Evolutionary conservation across 2,113 vertebrate genomes (phyloP).

Genomic region (Alosa alosa): DNA sequence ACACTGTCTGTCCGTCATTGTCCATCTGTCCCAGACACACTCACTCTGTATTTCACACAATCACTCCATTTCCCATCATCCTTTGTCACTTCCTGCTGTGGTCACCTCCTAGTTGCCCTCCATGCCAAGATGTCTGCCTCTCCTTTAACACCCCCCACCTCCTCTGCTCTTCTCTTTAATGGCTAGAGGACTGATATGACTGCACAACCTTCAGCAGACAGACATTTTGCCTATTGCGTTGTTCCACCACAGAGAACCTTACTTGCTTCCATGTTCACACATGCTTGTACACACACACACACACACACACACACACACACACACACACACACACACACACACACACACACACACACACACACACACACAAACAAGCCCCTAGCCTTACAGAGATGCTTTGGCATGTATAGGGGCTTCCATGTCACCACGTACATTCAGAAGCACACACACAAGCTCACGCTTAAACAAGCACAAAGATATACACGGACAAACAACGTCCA

Average conservation of each 20-base stretch:
- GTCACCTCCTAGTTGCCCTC: too few relatives aligned
- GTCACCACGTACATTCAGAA: not conserved
- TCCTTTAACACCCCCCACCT: not conserved
- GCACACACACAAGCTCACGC: not conserved
- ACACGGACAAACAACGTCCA: not conserved
- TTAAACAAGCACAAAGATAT: not conserved
- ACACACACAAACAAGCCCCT: not conserved
- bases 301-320: not conserved
- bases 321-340: slow-evolving; percentile 1
- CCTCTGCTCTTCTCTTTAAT: too few relatives aligned
- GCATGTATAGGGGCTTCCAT: too few relatives aligned
- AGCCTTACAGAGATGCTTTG: too few relatives aligned
- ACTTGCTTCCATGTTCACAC: not conserved
- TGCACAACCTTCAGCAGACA: not conserved
- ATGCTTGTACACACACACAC: not conserved
- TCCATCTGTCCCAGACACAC: not conserved
- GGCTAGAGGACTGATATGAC: not conserved
- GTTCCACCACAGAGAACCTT: not conserved
- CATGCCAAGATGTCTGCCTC: not conserved
- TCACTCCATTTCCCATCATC: too few relatives aligned
- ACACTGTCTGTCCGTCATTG: too few relatives aligned
- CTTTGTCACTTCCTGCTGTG: too few relatives aligned
- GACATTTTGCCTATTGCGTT: not conserved
- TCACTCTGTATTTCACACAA: too few relatives aligned
- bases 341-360: not conserved